Evolutionary conservation across 2,113 vertebrate genomes (phyloP).

Genomic region (Pungitius pungitius): DNA sequence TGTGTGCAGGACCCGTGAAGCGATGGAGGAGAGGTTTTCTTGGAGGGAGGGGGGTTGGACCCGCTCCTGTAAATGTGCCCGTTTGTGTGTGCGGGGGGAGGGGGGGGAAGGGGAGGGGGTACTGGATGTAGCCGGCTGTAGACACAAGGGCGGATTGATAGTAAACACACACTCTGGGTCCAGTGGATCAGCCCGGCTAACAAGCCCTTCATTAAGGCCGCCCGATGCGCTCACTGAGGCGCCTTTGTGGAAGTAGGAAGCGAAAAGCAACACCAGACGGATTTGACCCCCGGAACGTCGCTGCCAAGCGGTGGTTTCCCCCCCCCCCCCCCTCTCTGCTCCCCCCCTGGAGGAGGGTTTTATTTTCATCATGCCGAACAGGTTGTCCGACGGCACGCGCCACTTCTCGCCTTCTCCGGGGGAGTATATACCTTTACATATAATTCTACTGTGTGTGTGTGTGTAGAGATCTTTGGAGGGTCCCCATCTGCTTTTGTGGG

Average conservation of each 20-base stretch:
- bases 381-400: slow-evolving; percentile 58
- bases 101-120: slow-evolving; percentile 25
- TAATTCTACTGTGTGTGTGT: background rate
- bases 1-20: slow-evolving; percentile 60
- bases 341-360: slow-evolving; percentile 39
- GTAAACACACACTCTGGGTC: slow-evolving; percentile 72
- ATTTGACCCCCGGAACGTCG: slow-evolving; percentile 66
- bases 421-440: slow-evolving; percentile 1
- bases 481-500: background rate
- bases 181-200: slow-evolving; percentile 71
- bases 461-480: background rate
- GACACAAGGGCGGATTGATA: slow-evolving; percentile 77
- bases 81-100: slow-evolving; percentile 56
- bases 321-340: slow-evolving; percentile 9
- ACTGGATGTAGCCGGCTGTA: slow-evolving; percentile 66
- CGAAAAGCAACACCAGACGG: slow-evolving; percentile 72
- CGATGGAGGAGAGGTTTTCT: slow-evolving; percentile 60
- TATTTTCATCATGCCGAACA: slow-evolving; percentile 62
- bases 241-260: slow-evolving; percentile 75
- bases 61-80: slow-evolving; percentile 70
- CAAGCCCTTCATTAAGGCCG: slow-evolving; percentile 77
- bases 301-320: slow-evolving; percentile 46
- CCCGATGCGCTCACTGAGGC: slow-evolving; percentile 76
- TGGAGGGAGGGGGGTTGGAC: slow-evolving; percentile 16
- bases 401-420: slow-evolving; percentile 38